phyloP scores from a whole-genome alignment of 1,140 invertebrate species.

The Acromyrmex echinatior region DNA sequence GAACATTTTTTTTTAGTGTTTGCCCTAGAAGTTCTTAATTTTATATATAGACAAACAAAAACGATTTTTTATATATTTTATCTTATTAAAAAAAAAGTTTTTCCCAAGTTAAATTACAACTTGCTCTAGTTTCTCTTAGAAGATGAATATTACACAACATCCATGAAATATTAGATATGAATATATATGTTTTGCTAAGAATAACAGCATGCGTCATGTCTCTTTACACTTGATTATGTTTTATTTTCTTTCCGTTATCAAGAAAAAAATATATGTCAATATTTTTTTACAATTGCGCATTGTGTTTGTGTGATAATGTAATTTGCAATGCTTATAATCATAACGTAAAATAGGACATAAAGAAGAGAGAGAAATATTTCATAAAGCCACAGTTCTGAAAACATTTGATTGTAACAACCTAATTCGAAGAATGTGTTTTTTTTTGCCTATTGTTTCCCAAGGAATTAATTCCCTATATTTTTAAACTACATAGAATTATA shows the following conservation, averaged over 20 bases:
- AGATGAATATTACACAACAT: background rate
- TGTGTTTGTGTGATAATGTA: background rate
- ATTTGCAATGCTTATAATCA: background rate
- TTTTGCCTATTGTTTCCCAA: background rate
- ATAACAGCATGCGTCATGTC: background rate
- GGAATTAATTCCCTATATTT: background rate
- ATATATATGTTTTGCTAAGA: background rate
- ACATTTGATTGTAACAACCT: background rate
- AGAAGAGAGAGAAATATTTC: background rate
- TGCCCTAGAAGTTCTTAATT: too few species aligned
- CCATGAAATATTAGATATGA: background rate
- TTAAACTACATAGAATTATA: background rate
- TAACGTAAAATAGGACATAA: slow-evolving; percentile 5
- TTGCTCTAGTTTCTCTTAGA: background rate
- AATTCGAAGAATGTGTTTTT: background rate
- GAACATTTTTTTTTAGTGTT: too few species aligned
- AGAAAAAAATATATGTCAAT: background rate
- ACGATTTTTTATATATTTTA: slow-evolving; percentile 69
- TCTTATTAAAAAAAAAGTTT: slow-evolving; percentile 18
- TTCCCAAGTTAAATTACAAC: background rate
- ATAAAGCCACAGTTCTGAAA: background rate
- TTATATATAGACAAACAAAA: slow-evolving; percentile 60
- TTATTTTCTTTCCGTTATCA: slow-evolving; percentile 10
- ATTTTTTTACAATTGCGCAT: slow-evolving; percentile 20
- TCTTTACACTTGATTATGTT: slow-evolving; percentile 8